Base-by-base conservation (phyloP, 1,140 invertebrate species). In the Drusus annulatus region DNA sequence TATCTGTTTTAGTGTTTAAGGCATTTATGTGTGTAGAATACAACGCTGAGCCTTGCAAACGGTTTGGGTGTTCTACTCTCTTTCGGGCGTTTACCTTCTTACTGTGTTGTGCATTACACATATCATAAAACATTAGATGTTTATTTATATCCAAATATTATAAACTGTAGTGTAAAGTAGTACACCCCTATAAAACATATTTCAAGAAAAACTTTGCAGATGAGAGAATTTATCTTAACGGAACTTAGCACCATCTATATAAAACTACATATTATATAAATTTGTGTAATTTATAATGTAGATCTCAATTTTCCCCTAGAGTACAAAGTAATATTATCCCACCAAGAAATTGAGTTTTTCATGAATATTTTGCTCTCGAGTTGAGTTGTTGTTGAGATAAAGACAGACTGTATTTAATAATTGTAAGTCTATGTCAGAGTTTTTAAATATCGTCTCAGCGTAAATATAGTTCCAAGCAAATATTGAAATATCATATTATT, bases 31-130 rank as follows among this genome's bases (percentile, higher is more conserved):
- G 52, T 54, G 17, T 60, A 21, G 16, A 76, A 21, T 19, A 74
- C 71, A 45, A 31, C 19, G 60, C 45, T 74, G 50, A 21, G 45
- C 19, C 54, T 74, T 71, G 17, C 15, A 50, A 45, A 45, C 10
- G 60, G 63, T 69, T 54, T 45, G 10, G 45, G 16, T 58, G 36
- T 56, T 78, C 50, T 80, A 23, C 21, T 71, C 58, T 71, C 71
- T 45, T 65, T 28, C 19, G 17, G 71, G 74, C 31, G 74, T 68
- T 50, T 21, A 50, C 68, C 80, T 65, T 79, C 78, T 60, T 58
- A 71, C 78, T 78, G 75, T 56, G 56, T 73, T 80, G 78, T 80
- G 81, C 75, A 75, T 83, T 80, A 80, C 62, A 83, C 79, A 80
- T 80, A 83, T 83, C 79, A 80, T 69, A 45, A 80, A 76, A 76